Conservation (phyloP, 2,113 vertebrate genomes). For the Motacilla tschutschensis region DNA sequence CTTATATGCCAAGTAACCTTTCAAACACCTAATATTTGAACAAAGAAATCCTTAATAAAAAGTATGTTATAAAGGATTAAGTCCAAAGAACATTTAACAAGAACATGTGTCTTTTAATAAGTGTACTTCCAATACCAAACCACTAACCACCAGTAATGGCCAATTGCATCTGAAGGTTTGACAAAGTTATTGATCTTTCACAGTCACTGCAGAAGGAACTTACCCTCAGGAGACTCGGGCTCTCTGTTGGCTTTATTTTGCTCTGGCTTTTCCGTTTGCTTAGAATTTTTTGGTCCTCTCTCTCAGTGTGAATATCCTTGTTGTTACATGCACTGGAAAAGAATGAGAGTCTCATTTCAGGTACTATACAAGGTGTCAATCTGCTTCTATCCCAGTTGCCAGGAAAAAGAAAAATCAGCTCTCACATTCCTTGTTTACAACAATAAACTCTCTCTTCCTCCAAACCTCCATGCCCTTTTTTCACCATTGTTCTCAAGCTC, state of each 20-base stretch:
- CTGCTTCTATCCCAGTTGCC: not conserved
- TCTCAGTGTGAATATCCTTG: not conserved
- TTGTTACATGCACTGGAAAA: not conserved
- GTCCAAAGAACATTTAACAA: not conserved
- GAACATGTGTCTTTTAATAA: not conserved
- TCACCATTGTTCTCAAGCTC: not conserved
- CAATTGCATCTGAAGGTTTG: not conserved
- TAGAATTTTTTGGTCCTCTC: not conserved
- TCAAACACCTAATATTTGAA: not conserved
- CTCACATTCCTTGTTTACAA: not conserved
- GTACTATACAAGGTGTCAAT: not conserved
- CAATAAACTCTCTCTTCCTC: not conserved
- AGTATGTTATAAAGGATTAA: not conserved
- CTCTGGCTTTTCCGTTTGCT: not conserved
- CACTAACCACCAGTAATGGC: not conserved
- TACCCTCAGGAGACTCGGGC: not conserved
- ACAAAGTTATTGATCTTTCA: not conserved
- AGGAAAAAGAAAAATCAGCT: not conserved
- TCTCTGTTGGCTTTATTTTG: conserved; percentile 16
- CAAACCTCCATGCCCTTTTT: not conserved
- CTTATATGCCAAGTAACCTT: not conserved
- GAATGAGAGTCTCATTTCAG: not conserved
- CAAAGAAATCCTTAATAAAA: not conserved
- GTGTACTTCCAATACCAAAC: not conserved
- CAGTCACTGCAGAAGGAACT: not conserved